phyloP scores from a whole-genome alignment of 1,140 invertebrate genomes.

The Saccostrea cuccullata region DNA sequence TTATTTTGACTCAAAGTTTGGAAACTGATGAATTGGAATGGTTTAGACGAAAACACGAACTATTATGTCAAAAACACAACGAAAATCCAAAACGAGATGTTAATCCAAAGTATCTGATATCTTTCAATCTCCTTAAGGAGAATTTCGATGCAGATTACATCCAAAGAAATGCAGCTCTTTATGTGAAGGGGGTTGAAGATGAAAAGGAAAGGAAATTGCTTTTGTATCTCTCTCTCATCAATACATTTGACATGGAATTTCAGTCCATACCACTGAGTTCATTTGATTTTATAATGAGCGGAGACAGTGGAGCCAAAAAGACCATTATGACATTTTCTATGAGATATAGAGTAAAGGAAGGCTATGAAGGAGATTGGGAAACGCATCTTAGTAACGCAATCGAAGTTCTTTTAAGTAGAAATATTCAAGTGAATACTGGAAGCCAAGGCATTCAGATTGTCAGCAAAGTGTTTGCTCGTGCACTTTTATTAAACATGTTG shows the following conservation, averaged over 20 bases:
- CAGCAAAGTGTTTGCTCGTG: no score
- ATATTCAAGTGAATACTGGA: no score
- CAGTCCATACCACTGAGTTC: constrained; percentile 61
- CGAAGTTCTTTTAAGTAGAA: no score
- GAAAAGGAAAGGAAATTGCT: constrained; percentile 56
- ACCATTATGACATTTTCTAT: no score
- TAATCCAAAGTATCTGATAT: constrained; percentile 61
- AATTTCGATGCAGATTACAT: constrained; percentile 66
- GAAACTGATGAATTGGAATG: constrained; percentile 64
- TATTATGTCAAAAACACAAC: constrained; percentile 52
- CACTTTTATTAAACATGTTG: no score
- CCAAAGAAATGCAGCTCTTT: constrained; percentile 55
- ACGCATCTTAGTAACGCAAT: no score
- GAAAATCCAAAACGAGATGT: constrained; percentile 49
- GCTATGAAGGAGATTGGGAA: no score
- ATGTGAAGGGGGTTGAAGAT: constrained; percentile 51
- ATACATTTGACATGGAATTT: constrained; percentile 63
- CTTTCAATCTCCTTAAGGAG: constrained; percentile 68
- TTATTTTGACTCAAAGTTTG: no score
- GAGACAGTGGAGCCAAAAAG: no score
- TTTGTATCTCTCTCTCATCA: constrained; percentile 62
- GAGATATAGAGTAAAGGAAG: no score
- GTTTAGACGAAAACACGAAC: constrained; percentile 61
- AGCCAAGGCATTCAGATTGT: no score
- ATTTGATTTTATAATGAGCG: constrained; percentile 65